Conservation (phyloP, 2,888 invertebrate genomes). For the Xestia xanthographa region DNA sequence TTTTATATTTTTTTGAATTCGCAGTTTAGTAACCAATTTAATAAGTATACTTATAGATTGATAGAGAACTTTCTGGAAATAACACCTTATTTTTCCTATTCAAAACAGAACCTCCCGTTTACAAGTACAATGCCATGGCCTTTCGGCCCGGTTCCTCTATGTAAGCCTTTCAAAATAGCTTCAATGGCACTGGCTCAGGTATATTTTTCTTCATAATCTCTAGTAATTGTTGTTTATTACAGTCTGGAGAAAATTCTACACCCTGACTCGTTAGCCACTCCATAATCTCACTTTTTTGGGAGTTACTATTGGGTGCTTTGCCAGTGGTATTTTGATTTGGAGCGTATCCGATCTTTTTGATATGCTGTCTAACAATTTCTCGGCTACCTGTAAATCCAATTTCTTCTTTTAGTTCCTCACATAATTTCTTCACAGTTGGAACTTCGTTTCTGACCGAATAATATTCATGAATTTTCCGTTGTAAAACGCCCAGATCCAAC, state of each 20-base stretch:
- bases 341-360: slow-evolving; percentile 2
- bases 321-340: not conserved
- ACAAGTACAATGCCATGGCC: not conserved
- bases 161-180: not conserved
- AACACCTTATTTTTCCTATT: not conserved
- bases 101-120: not conserved
- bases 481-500: slow-evolving; percentile 5
- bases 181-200: not conserved
- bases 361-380: slow-evolving; percentile 8
- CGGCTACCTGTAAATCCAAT: slow-evolving; percentile 5
- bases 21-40: not conserved
- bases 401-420: not conserved
- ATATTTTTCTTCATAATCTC: slow-evolving; percentile 1
- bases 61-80: not conserved
- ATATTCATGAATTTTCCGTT: slow-evolving; percentile 2
- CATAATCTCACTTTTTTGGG: not conserved
- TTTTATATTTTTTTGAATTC: not conserved
- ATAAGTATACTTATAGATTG: not conserved
- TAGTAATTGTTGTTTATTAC: slow-evolving; percentile 4
- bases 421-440: slow-evolving; percentile 18
- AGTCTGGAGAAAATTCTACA: slow-evolving; percentile 7
- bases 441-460: slow-evolving; percentile 10
- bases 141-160: not conserved
- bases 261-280: not conserved
- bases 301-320: slow-evolving; percentile 3